Evolutionary conservation across 2,888 invertebrate species (phyloP).

Genomic region (Cosmopolites sordidus): DNA sequence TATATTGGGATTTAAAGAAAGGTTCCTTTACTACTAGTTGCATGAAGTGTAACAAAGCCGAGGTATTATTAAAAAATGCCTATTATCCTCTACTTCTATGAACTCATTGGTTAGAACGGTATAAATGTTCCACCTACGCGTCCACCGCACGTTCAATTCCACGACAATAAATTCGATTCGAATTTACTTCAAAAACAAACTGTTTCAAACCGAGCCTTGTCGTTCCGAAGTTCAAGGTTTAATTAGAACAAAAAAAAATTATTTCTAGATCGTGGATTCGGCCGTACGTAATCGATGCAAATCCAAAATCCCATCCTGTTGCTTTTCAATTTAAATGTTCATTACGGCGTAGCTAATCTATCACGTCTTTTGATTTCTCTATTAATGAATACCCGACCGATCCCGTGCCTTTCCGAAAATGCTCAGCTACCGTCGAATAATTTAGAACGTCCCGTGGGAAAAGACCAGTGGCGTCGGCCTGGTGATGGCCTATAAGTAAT

Average conservation of each 20-base stretch:
- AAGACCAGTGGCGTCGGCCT: constrained; percentile 5
- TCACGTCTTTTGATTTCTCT: constrained; percentile 26
- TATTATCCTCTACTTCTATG: no score
- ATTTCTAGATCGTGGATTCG: constrained; percentile 9
- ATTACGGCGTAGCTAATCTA: constrained; percentile 24
- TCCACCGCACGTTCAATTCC: no score
- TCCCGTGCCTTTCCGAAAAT: constrained; percentile 14
- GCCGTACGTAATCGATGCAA: constrained; percentile 4
- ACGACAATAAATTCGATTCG: no score
- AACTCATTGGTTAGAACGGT: no score
- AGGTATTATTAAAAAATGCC: no score
- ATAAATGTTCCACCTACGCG: no score
- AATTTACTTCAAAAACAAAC: no score
- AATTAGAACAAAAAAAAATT: constrained; percentile 2
- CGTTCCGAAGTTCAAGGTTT: not conserved
- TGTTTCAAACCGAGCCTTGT: no score
- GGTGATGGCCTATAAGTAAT: not conserved
- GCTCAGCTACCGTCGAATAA: constrained; percentile 16
- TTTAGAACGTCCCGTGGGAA: constrained; percentile 18
- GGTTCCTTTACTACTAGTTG: no score
- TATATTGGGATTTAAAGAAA: no score
- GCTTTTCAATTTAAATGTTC: constrained; percentile 20
- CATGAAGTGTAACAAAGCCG: no score
- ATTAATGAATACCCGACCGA: constrained; percentile 25
- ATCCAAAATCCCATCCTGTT: constrained; percentile 17